These are phyloP conservation scores for Microhierax caerulescens DNA, from an alignment of 2,797 vertebrate genomes.

Conservation along the genomic window DNA sequence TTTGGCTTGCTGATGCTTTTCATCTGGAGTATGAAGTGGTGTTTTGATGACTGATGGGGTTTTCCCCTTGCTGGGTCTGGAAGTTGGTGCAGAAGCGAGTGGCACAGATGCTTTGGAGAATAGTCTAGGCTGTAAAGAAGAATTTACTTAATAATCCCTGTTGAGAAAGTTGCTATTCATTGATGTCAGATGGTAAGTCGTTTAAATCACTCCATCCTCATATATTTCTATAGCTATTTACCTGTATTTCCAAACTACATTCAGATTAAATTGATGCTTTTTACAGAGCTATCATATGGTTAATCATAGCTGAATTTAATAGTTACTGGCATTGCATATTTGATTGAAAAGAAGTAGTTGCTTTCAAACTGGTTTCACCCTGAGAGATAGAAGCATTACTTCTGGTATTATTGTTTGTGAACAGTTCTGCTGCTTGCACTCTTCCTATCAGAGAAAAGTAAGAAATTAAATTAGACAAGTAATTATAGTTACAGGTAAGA, in stretches of 20 bases:
- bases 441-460: not conserved
- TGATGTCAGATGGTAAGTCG: conserved; percentile 68
- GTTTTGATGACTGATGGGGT: not conserved
- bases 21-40: not conserved
- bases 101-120: not conserved
- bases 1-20: not conserved
- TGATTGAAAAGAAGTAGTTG: not conserved
- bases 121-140: conserved; percentile 16
- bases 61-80: not conserved
- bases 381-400: not conserved
- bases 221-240: not conserved
- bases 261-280: not conserved
- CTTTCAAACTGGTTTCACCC: not conserved
- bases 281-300: not conserved
- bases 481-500: not conserved
- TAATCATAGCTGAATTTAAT: not conserved
- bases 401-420: not conserved
- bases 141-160: not conserved
- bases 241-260: not conserved
- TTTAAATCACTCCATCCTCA: not conserved
- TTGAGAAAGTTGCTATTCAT: not conserved
- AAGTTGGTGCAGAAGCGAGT: not conserved
- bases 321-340: not conserved
- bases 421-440: not conserved
- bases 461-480: not conserved